These are phyloP conservation scores for Drosophila austrosaltans DNA, from an alignment of 2,888 invertebrate species.

Conservation along the genomic window DNA sequence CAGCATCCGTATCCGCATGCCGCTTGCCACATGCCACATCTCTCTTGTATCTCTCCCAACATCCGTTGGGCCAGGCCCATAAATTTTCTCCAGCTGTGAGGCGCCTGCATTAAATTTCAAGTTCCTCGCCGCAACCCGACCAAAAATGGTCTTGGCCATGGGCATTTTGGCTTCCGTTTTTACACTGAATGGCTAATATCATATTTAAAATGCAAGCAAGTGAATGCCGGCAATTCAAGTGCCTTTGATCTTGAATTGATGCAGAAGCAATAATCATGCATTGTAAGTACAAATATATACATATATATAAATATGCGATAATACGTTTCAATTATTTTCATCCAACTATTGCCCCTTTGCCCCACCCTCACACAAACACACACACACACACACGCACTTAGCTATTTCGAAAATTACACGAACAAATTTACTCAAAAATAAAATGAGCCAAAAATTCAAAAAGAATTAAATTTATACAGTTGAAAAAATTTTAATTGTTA, in stretches of 20 bases:
- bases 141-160: constrained; percentile 34
- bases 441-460: not conserved
- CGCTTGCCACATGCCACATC: constrained; percentile 21
- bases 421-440: not conserved
- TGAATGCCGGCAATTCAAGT: constrained; percentile 12
- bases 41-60: not conserved
- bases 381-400: not conserved
- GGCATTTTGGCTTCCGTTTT: constrained; percentile 58
- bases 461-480: constrained; percentile 14
- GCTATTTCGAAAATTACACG: not conserved
- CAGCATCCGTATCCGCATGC: constrained; percentile 39
- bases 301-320: not conserved
- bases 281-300: not conserved
- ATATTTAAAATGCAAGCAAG: constrained; percentile 68
- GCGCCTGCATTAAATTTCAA: constrained; percentile 44
- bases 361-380: not conserved
- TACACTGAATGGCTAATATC: constrained; percentile 62
- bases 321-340: not conserved
- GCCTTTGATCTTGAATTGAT: constrained; percentile 54
- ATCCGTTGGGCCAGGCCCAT: constrained; percentile 24
- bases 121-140: constrained; percentile 39
- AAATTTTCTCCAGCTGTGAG: constrained; percentile 30
- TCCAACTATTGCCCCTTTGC: not conserved
- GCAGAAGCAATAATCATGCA: not conserved
- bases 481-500: constrained; percentile 51